A percentile compares a stretch with the other conserved stretches of the same genome.
Evolutionary conservation across 2,797 vertebrate genomes (phyloP).

Genomic region (Mormyrops attenuatus): DNA sequence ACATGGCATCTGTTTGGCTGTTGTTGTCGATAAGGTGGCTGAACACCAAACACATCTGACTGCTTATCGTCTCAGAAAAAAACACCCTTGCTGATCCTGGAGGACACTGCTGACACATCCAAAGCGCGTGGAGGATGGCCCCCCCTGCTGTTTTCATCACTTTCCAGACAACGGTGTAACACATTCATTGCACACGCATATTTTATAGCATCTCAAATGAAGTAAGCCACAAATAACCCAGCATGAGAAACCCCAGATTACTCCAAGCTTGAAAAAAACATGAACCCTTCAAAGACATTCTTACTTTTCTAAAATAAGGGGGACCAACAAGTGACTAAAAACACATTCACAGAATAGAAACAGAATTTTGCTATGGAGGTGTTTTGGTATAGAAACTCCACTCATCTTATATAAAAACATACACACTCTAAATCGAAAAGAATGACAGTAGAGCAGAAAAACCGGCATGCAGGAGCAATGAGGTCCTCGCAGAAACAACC

Average conservation of each 20-base stretch:
- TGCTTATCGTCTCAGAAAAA: neutral
- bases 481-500: neutral
- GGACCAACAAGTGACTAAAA: neutral
- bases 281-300: neutral
- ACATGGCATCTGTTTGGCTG: neutral
- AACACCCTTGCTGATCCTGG: neutral
- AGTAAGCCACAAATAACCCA: neutral
- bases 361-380: neutral
- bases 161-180: neutral
- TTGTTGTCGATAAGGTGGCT: neutral
- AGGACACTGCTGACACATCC: conserved; percentile 1
- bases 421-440: neutral
- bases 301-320: neutral
- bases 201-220: neutral
- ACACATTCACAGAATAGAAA: neutral
- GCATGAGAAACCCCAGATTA: neutral
- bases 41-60: neutral
- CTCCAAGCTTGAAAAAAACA: neutral
- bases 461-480: neutral
- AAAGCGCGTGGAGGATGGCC: neutral
- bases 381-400: neutral
- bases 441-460: neutral
- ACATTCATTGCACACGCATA: neutral
- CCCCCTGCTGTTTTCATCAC: neutral
- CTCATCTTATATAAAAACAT: neutral